Evolutionary conservation across 2,113 vertebrate genomes (phyloP), one percentile per base, ranked within the genome.

Genomic region (Corythoichthys intestinalis): DNA sequence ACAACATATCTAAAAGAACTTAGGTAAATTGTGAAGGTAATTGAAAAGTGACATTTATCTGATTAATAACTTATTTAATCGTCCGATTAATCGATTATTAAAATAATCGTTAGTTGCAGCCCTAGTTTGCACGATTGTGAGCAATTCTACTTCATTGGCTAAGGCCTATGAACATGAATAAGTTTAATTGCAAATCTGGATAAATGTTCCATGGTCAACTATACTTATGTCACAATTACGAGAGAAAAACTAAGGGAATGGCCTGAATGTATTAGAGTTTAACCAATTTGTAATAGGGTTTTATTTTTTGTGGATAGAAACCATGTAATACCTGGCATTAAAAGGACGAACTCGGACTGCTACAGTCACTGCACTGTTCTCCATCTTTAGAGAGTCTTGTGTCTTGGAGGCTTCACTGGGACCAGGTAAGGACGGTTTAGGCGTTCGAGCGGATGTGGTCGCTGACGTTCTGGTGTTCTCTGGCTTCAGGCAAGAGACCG

Each of bases 291-390:
- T 14, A 58, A 58, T 37, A 35, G 9, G 35, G 34, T 1, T 5
- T 15, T 14, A 13, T 6, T 15, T n/a, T 41, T 41, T 61, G 17
- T 9, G 13, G 41, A 41, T 17, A 56, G 20, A 56, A 56, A 11
- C 0, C 20, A 12, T n/a, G 38, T 15, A 61, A 44, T 11, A 99
- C 96, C 95, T 94, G 74, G 73, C 87, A 74, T 75, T 96, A 85
- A 99, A 95, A n/a, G 97, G 97, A 2, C 96, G 90, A 0, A 96
- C 83, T 0, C 96, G 92, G 3, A 95, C 94, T 0, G 96, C 96
- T 41, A 99, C 97, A 0, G 88, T 92, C 66, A 99, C 94, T 14
- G 95, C 94, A 70, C 95, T 96, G 84, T 92, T 95, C 70, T 95
- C 94, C 84, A 90, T 90, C 81, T 91, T 91, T 1, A 92, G 72